These are phyloP conservation scores for Parasteatoda tepidariorum DNA, from an alignment of 1,140 invertebrate genomes.

Conservation along the genomic window DNA sequence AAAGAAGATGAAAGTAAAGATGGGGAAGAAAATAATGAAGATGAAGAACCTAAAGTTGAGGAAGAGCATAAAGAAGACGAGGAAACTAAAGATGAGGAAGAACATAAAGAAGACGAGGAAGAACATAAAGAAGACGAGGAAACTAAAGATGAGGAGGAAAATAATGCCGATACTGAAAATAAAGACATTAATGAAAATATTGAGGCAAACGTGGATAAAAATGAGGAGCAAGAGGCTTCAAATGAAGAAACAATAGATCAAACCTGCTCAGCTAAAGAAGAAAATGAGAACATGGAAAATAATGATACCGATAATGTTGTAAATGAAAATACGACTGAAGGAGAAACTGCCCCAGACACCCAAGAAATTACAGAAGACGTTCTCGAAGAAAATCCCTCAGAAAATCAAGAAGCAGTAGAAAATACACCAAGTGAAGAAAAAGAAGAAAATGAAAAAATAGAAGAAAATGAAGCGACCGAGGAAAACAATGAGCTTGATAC, in stretches of 20 bases:
- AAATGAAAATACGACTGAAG: not conserved
- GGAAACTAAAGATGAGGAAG: not conserved
- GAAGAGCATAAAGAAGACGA: not conserved
- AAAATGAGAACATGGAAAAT: not conserved
- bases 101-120: not conserved
- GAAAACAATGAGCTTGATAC: not conserved
- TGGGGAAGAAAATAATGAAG: too few relatives aligned
- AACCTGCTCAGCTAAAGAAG: not conserved
- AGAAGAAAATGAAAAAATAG: not conserved
- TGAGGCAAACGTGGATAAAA: not conserved
- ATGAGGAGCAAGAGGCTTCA: not conserved
- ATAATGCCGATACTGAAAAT: too few relatives aligned
- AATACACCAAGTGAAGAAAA: not conserved
- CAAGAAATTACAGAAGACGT: too few relatives aligned
- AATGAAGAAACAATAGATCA: not conserved
- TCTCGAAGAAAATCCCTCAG: not conserved
- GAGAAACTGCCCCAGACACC: not conserved
- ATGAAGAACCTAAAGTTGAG: not conserved
- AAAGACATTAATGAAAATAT: not conserved
- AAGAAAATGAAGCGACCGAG: not conserved
- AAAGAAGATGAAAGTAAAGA: not conserved
- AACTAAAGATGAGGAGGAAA: not conserved
- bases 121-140: not conserved
- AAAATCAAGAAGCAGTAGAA: constrained; percentile 6
- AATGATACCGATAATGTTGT: too few relatives aligned